Evolutionary conservation across 2,797 vertebrate species (phyloP), one percentile per base, ranked within the genome.

Genomic region (Poeciliopsis paucimaculata): DNA sequence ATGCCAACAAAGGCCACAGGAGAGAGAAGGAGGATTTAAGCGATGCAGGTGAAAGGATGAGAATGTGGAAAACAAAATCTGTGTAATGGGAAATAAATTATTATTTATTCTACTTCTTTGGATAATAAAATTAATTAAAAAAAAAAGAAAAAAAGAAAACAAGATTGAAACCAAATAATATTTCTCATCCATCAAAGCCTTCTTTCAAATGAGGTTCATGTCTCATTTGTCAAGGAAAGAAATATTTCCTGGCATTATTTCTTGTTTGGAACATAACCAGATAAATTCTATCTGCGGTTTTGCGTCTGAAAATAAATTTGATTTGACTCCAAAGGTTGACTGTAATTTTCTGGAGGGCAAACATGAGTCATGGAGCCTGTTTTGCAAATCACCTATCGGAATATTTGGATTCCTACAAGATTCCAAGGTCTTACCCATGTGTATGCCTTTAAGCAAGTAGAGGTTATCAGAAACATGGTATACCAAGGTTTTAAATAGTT

Each of bases 1-100:
- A 39, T 84, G 72, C 68, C n/a, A 75, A 62, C 75, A 23, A 57
- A 46, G 13, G 26, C 68, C 41, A 71, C 8, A 16, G 68, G 5
- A 45, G 68, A 71, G 43, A 82, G 41, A 34, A n/a, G 71, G 4
- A 46, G 45, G 34, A 62, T 13, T 57, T 11, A 73, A 45, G 46
- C 20, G 43, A 34, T 51, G 0, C 66, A 70, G 11, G 11, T 41
- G 39, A 70, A n/a, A 70, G 66, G 39, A 70, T 70, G 66, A 41
- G 9, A 43, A 43, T 43, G 66, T n/a, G 39, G 12, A 43, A 43
- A 68, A 70, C 11, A 41, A 26, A 4, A 68, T 41, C 39, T 23
- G 36, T 15, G 11, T 41, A 70, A 41, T 68, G 20, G 36, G 18
- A 66, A 39, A 39, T 9, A 23, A 20, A 66, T 64, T 2, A 34